Base-by-base conservation (phyloP, 2,113 vertebrate genomes). In the Upupa epops region DNA sequence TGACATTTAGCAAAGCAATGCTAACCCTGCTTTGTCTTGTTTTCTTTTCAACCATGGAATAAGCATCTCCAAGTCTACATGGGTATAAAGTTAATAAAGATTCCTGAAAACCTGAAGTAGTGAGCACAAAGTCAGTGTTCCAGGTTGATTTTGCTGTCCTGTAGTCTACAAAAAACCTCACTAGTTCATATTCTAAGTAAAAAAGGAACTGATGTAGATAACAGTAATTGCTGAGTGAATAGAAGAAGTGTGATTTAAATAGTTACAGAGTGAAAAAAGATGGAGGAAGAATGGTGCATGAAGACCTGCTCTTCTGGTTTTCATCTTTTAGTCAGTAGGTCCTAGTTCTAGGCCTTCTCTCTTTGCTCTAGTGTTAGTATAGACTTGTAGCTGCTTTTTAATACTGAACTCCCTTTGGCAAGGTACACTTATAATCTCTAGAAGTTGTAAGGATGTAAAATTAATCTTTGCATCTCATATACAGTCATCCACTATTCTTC, bases 101-200 rank as follows among this genome's bases (percentile, higher is more conserved):
- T 40, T 24, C 25, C 29, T 37, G 19, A 71, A 87, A 92, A 58
- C 15, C 34, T 42, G 45, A 61, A 21, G 17, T 28, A 54, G 17
- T 11, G 70, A 79, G 36, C 19, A 52, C 0, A 0, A 9, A n/a
- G 12, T 26, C 37, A 46, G 20, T 6, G 4, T 40, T 45, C 51
- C 34, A 68, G 52, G 14, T 69, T 87, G 64, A 22, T 61, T 87
- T 68, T 76, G 32, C 10, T 83, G 55, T 58, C 28, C n/a, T 78
- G 58, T 71, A 37, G 22, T 17, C 34, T 73, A 45, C 29, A 17
- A 71, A 42, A 40, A 59, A 51, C 28, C n/a, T 42, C 10, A 51
- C 13, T 45, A 78, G 22, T 17, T 51, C 9, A 28, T 19, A 9
- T 64, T 45, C 4, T 5, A 59, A 83, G 36, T 48, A n/a, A 72